phyloP scores from a whole-genome alignment of 1,140 invertebrate species.

The Lysiphlebus fabarum region DNA sequence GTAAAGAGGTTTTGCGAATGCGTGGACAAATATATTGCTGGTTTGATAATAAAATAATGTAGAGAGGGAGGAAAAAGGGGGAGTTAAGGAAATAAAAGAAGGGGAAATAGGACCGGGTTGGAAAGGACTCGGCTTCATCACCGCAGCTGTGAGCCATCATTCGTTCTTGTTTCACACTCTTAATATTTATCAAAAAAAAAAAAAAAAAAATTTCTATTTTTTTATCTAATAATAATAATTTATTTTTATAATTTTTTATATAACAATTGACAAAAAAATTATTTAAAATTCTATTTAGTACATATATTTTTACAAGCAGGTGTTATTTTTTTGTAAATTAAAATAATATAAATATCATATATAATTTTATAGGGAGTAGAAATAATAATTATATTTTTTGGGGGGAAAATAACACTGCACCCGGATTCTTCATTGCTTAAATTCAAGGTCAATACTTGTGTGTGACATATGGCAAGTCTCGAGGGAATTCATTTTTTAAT shows the following conservation, averaged over 20 bases:
- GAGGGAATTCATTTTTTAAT: too few species aligned
- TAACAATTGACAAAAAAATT: too few species aligned
- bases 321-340: too few species aligned
- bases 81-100: neutral
- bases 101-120: constrained; percentile 17
- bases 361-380: too few species aligned
- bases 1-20: constrained; percentile 8
- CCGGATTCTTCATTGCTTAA: neutral
- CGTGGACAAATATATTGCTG: constrained; percentile 19
- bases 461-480: constrained; percentile 18
- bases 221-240: too few species aligned
- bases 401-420: neutral
- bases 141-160: constrained; percentile 22
- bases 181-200: constrained; percentile 14
- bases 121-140: constrained; percentile 19
- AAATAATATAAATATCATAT: too few species aligned
- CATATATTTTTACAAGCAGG: too few species aligned
- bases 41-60: neutral
- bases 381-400: too few species aligned
- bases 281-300: too few species aligned
- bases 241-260: too few species aligned
- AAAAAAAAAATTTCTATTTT: too few species aligned
- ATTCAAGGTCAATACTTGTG: constrained; percentile 19
- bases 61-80: neutral
- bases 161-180: constrained; percentile 29